phyloP scores from a whole-genome alignment of 2,888 invertebrate species.

The Hipparchia sbordonii region DNA sequence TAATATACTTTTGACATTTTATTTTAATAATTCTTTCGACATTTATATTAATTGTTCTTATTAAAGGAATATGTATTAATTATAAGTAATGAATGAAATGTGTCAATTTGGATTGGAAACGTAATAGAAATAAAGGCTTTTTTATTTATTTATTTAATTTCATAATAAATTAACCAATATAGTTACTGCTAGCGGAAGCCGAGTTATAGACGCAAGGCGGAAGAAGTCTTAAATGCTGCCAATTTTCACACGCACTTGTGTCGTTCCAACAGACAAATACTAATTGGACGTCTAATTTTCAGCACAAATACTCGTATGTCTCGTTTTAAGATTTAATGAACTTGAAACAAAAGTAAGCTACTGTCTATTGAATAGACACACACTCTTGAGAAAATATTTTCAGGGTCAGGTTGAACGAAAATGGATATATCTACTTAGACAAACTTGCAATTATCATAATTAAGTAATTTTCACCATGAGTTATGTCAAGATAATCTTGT shows the following conservation, averaged over 20 bases:
- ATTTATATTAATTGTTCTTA: too few relatives aligned
- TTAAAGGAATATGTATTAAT: too few relatives aligned
- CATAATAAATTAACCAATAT: not conserved
- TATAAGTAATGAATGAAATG: too few relatives aligned
- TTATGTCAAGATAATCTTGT: not conserved
- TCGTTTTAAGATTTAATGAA: not conserved
- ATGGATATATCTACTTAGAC: not conserved
- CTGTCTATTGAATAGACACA: not conserved
- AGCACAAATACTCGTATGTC: not conserved
- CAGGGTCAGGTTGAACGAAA: not conserved
- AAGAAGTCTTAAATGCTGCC: not conserved
- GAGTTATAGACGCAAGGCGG: not conserved
- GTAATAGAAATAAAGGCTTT: too few relatives aligned
- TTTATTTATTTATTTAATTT: too few relatives aligned
- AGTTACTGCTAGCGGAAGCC: not conserved
- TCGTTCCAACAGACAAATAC: not conserved
- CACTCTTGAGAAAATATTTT: not conserved
- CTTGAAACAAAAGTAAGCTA: not conserved
- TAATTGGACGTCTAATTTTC: not conserved
- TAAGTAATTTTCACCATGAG: conserved; percentile 4
- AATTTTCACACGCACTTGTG: conserved; percentile 8
- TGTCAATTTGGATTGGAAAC: too few relatives aligned
- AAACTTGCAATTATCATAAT: not conserved
- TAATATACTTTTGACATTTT: too few relatives aligned
- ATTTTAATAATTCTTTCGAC: too few relatives aligned